phyloP scores from a whole-genome alignment of 2,797 vertebrate genomes.

The Delichon dasypus region DNA sequence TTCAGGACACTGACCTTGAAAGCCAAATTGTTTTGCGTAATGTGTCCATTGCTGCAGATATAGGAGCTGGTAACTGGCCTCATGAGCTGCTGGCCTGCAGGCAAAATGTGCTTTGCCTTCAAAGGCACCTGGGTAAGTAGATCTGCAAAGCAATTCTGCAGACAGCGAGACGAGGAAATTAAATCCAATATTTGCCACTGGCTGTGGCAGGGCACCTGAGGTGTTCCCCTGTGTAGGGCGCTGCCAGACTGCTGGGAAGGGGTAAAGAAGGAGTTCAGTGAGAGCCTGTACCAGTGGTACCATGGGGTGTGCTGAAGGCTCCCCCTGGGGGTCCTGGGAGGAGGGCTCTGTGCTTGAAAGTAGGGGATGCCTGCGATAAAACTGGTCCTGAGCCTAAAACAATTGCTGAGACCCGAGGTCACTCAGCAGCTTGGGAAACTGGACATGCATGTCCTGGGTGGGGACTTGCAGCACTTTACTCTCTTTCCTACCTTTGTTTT shows the following conservation, averaged over 20 bases:
- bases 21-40: background rate
- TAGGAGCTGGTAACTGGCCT: background rate
- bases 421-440: accelerated
- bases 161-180: background rate
- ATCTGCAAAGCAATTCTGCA: background rate
- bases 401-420: accelerated
- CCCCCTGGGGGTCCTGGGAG: background rate
- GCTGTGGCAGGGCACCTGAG: background rate
- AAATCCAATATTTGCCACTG: background rate
- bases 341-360: background rate
- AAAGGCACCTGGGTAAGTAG: background rate
- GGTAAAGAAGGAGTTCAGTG: accelerated
- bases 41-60: background rate
- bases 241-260: background rate
- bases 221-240: background rate
- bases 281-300: background rate
- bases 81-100: accelerated
- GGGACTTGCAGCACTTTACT: background rate
- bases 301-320: background rate
- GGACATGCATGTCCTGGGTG: accelerated
- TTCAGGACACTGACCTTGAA: background rate
- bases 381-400: background rate
- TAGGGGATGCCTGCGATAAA: background rate
- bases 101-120: background rate
- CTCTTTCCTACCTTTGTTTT: background rate